Conservation (phyloP, 2,888 invertebrate species). For the Nomada ruficornis region DNA sequence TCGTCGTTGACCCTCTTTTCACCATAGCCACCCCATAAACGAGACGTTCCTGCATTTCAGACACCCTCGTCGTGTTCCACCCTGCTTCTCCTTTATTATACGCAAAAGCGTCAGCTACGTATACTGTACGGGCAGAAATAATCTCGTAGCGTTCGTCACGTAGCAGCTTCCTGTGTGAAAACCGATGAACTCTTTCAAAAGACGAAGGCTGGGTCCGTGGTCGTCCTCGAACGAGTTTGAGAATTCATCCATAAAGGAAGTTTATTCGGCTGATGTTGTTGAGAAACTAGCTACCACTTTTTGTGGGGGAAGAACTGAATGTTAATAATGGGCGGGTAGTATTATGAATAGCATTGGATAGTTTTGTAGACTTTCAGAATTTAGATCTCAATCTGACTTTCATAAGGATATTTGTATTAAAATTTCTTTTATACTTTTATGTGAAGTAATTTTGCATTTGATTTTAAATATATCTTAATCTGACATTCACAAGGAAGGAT, state of each 20-base stretch:
- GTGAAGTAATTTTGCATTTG: no score
- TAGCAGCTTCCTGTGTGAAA: constrained; percentile 17
- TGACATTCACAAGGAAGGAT: no score
- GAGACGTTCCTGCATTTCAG: constrained; percentile 5
- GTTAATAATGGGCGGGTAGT: no score
- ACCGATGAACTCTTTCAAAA: constrained; percentile 15
- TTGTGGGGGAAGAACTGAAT: neutral
- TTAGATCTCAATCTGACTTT: no score
- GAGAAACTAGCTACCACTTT: neutral
- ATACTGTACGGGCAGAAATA: neutral
- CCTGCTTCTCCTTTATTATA: constrained; percentile 15
- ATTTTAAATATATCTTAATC: no score
- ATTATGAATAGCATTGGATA: no score
- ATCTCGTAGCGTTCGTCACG: constrained; percentile 36
- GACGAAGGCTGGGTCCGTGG: neutral
- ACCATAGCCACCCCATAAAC: constrained; percentile 35
- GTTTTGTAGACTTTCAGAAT: no score
- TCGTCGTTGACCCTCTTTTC: constrained; percentile 58
- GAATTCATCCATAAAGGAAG: neutral
- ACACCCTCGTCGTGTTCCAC: constrained; percentile 10
- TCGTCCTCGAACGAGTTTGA: constrained; percentile 2
- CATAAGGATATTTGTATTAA: no score
- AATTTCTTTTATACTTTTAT: no score
- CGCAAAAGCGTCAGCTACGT: neutral
- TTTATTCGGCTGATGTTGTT: neutral